Conservation (phyloP, 2,113 vertebrate genomes). For the Pristiophorus japonicus region DNA sequence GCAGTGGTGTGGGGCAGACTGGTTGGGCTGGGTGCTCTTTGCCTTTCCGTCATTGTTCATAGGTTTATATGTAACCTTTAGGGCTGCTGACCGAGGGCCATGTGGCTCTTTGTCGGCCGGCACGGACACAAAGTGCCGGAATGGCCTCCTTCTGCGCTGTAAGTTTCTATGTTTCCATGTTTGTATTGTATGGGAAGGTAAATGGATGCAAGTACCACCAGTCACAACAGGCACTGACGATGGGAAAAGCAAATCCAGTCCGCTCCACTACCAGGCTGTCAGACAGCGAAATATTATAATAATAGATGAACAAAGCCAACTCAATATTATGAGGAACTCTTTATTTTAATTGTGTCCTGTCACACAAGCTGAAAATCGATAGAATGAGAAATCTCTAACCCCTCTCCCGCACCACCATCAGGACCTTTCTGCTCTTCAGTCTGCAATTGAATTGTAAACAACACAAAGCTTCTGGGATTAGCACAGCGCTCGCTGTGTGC, state of each 20-base stretch:
- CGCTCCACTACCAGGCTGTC: background rate
- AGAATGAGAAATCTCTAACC: background rate
- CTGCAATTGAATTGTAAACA: background rate
- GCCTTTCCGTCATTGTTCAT: too few species aligned
- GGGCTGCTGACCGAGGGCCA: too few species aligned
- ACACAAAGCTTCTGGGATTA: background rate
- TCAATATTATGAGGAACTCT: background rate
- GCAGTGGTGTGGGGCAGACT: too few species aligned
- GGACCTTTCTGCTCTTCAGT: background rate
- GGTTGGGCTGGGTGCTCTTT: too few species aligned
- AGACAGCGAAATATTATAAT: background rate
- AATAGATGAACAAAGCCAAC: background rate
- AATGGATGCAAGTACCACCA: background rate
- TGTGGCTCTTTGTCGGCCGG: too few species aligned
- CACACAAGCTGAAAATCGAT: background rate
- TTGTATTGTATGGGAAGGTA: too few species aligned
- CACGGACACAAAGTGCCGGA: too few species aligned
- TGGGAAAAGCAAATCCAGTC: background rate
- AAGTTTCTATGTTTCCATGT: too few species aligned
- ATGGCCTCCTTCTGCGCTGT: too few species aligned
- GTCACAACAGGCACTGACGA: background rate
- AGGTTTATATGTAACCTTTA: too few species aligned
- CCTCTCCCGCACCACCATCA: background rate
- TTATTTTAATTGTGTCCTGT: background rate
- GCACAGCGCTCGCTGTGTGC: background rate